These are phyloP conservation scores for Dunckerocampus dactyliophorus DNA, from an alignment of 2,113 vertebrate genomes.

Conservation along the genomic window DNA sequence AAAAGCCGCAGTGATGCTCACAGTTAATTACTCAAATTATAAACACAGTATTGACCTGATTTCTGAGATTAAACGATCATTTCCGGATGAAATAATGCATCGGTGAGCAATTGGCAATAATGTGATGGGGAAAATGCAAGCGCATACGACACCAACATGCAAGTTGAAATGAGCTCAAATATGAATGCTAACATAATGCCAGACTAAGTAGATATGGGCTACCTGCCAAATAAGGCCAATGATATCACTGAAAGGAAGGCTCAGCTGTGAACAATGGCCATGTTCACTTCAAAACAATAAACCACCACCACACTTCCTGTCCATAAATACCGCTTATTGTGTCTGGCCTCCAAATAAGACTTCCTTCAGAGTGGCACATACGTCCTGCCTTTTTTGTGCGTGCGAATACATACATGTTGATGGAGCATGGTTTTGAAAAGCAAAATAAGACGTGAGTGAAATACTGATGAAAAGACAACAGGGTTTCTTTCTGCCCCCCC, in stretches of 20 bases:
- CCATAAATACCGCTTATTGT: slow-evolving; percentile 40
- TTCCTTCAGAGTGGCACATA: slow-evolving; percentile 53
- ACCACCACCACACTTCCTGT: slow-evolving; percentile 40
- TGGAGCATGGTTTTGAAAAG: slow-evolving; percentile 5
- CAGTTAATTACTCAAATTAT: slow-evolving; percentile 37
- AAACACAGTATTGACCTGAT: slow-evolving; percentile 37
- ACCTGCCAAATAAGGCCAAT: neutral
- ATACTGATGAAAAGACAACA: slow-evolving; percentile 17
- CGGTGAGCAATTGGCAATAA: slow-evolving; percentile 25
- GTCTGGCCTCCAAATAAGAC: slow-evolving; percentile 40
- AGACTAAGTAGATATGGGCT: neutral
- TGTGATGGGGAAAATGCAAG: neutral
- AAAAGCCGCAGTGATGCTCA: neutral
- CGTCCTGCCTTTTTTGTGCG: slow-evolving; percentile 27
- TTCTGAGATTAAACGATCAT: slow-evolving; percentile 35
- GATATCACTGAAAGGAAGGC: slow-evolving; percentile 5
- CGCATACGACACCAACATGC: neutral
- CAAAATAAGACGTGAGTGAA: neutral
- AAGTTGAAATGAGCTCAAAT: neutral
- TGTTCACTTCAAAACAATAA: slow-evolving; percentile 23
- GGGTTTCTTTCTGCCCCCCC: slow-evolving; percentile 32
- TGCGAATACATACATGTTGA: slow-evolving; percentile 19
- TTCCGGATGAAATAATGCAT: slow-evolving; percentile 32
- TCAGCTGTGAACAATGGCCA: slow-evolving; percentile 1
- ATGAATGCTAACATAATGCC: neutral